Percentiles rank a stretch among this genome's conserved stretches.
These are phyloP conservation scores for Podarcis cretensis DNA, from an alignment of 2,113 vertebrate species.

Conservation along the genomic window DNA sequence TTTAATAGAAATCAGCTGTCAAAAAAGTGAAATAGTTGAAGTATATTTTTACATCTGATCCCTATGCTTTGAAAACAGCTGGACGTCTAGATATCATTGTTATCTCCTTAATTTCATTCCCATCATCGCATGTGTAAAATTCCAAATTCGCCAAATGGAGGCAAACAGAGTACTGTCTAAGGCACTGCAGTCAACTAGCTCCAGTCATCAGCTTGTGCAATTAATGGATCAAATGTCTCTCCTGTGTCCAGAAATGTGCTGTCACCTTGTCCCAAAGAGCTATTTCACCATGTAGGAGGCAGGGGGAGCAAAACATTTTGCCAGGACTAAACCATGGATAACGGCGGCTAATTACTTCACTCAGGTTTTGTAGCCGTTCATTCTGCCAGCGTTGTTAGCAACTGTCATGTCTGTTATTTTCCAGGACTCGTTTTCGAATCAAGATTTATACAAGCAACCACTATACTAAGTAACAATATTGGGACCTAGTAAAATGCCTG, in stretches of 20 bases:
- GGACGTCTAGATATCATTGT: constrained; percentile 44
- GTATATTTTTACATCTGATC: constrained; percentile 11
- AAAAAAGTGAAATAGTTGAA: constrained; percentile 66
- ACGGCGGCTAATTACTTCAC: not conserved
- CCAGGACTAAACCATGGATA: not conserved
- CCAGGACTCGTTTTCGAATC: not conserved
- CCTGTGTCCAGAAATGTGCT: not conserved
- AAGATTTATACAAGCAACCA: not conserved
- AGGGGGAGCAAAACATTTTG: not conserved
- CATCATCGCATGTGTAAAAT: constrained; percentile 31
- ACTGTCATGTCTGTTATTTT: not conserved
- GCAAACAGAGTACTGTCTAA: not conserved
- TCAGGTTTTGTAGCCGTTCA: not conserved
- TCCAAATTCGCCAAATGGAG: not conserved
- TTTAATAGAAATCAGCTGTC: constrained; percentile 77
- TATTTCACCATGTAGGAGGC: not conserved
- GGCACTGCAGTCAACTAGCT: not conserved
- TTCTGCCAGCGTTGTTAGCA: not conserved
- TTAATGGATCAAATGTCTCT: not conserved
- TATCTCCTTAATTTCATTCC: constrained; percentile 28
- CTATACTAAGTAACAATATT: not conserved
- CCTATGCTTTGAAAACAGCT: constrained; percentile 36
- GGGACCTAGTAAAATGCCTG: not conserved
- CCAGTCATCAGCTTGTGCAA: too few species aligned
- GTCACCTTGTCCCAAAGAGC: not conserved